Evolutionary conservation across 2,113 vertebrate species (phyloP).

Genomic region (Acanthisitta chloris): DNA sequence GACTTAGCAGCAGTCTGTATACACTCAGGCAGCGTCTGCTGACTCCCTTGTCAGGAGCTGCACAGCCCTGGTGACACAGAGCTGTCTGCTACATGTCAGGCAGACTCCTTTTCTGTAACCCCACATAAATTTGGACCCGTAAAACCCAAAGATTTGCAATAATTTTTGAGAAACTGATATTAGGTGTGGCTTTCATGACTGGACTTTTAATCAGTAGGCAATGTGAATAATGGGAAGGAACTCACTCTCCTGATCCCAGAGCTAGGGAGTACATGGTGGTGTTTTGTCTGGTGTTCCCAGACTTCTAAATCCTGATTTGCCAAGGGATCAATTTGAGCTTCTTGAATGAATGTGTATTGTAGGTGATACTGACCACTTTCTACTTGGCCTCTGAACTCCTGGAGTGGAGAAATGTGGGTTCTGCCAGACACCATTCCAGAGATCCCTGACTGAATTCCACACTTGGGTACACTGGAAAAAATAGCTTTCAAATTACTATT

Average conservation of each 20-base stretch:
- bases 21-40: fast-evolving
- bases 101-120: not conserved
- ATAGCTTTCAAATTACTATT: not conserved
- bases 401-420: not conserved
- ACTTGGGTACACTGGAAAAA: not conserved
- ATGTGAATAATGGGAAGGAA: not conserved
- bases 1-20: not conserved
- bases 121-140: fast-evolving
- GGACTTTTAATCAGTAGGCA: not conserved
- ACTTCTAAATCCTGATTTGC: not conserved
- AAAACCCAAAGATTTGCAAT: not conserved
- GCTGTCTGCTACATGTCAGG: not conserved
- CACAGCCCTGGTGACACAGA: not conserved
- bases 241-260: not conserved
- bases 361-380: not conserved
- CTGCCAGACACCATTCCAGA: not conserved
- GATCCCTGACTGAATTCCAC: not conserved
- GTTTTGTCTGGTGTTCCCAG: not conserved
- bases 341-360: not conserved
- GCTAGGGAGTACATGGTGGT: not conserved
- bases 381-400: not conserved
- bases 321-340: not conserved
- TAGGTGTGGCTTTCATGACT: not conserved
- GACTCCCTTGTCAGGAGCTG: not conserved
- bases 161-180: not conserved